A percentile compares a stretch with the other conserved stretches of the same genome.
Evolutionary conservation across 2,888 invertebrate species (phyloP).

Genomic region (Agrypnus murinus): DNA sequence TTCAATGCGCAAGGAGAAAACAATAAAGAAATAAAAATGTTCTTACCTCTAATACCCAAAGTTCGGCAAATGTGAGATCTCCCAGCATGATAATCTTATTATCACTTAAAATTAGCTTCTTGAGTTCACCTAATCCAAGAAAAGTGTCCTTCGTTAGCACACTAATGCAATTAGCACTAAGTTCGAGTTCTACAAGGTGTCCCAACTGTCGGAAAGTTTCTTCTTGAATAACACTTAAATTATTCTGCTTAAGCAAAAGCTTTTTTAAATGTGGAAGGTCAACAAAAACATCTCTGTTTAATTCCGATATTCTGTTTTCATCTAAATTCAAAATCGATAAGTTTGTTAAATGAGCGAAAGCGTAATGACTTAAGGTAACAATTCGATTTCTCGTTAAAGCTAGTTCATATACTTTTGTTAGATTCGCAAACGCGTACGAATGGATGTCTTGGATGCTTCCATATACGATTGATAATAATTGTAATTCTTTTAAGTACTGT

Average conservation of each 20-base stretch:
- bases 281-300: conserved; percentile 83
- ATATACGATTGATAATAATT: conserved; percentile 81
- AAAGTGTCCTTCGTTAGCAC: conserved; percentile 86
- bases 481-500: conserved; percentile 78
- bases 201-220: conserved; percentile 85
- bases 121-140: conserved; percentile 83
- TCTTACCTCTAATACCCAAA: conserved; percentile 80
- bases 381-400: conserved; percentile 83
- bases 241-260: conserved; percentile 89
- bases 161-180: conserved; percentile 85
- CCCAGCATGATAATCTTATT: conserved; percentile 86
- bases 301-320: conserved; percentile 84
- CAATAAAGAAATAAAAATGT: too few species aligned
- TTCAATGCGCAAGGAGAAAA: too few species aligned
- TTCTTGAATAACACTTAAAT: conserved; percentile 88
- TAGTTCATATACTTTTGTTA: conserved; percentile 80
- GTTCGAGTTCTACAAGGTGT: conserved; percentile 85
- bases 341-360: conserved; percentile 83
- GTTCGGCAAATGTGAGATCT: conserved; percentile 85
- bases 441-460: conserved; percentile 82
- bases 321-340: conserved; percentile 82
- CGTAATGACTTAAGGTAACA: conserved; percentile 78
- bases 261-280: conserved; percentile 83
- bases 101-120: too few species aligned
- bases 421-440: conserved; percentile 83